Conservation (phyloP, 1,140 invertebrate species). For the Schmidtea mediterranea region DNA sequence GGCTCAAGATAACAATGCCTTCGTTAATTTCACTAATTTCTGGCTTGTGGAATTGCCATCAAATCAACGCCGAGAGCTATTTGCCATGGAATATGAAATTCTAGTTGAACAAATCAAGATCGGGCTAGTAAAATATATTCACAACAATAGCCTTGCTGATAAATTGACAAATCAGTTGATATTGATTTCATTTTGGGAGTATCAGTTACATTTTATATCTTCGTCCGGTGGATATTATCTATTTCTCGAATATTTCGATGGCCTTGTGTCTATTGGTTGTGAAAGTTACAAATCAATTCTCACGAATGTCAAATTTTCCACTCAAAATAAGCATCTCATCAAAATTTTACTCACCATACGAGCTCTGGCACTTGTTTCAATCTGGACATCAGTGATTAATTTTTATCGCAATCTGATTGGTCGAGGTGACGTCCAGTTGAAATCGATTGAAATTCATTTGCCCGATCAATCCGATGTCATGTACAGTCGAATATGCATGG, state of each 20-base stretch:
- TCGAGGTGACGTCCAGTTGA: constrained; percentile 4
- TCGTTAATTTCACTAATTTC: constrained; percentile 25
- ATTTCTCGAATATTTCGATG: constrained; percentile 22
- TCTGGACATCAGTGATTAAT: constrained; percentile 20
- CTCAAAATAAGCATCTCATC: constrained; percentile 20
- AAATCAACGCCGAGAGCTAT: constrained; percentile 17
- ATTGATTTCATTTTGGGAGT: constrained; percentile 20
- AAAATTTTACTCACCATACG: constrained; percentile 21
- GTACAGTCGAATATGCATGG: background rate
- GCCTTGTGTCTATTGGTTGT: constrained; percentile 18
- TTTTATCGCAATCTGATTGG: constrained; percentile 19
- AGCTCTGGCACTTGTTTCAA: constrained; percentile 19
- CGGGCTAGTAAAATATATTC: constrained; percentile 11
- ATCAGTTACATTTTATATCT: constrained; percentile 15
- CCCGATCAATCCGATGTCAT: background rate
- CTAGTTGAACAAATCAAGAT: constrained; percentile 19
- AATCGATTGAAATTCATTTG: background rate
- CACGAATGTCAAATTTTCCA: constrained; percentile 22
- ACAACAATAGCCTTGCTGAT: constrained; percentile 1
- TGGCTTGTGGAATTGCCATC: constrained; percentile 21
- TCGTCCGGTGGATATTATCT: constrained; percentile 16
- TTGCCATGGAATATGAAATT: constrained; percentile 21
- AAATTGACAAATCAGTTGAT: constrained; percentile 15
- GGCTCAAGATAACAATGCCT: constrained; percentile 16
- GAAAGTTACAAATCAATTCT: constrained; percentile 17